These are phyloP conservation scores for Copsychus sechellarum DNA, from an alignment of 2,113 vertebrate species.

Conservation along the genomic window DNA sequence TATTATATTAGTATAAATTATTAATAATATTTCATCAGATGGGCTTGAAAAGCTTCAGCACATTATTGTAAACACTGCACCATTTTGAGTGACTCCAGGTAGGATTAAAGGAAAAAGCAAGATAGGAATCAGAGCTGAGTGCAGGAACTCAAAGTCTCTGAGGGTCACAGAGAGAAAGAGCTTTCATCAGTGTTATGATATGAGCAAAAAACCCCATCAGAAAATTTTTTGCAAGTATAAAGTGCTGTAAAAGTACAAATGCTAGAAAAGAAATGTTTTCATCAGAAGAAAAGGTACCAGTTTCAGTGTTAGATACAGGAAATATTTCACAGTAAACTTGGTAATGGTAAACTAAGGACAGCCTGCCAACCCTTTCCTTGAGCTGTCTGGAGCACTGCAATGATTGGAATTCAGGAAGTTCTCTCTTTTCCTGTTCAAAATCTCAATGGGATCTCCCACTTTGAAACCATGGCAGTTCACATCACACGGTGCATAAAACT, in stretches of 20 bases:
- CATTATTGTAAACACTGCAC: slow-evolving; percentile 18
- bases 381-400: not conserved
- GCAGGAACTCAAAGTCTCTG: not conserved
- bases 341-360: not conserved
- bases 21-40: slow-evolving; percentile 55
- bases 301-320: not conserved
- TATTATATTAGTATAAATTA: slow-evolving; percentile 63
- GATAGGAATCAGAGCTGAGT: not conserved
- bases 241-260: not conserved
- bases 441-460: not conserved
- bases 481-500: not conserved
- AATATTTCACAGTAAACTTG: not conserved
- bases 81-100: slow-evolving; percentile 25
- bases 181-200: not conserved
- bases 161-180: not conserved
- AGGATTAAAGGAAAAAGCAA: slow-evolving; percentile 46
- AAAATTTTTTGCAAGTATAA: not conserved
- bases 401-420: not conserved
- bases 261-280: not conserved
- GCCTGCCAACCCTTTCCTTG: not conserved
- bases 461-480: not conserved
- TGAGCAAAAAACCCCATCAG: not conserved
- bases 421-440: not conserved
- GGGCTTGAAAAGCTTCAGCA: slow-evolving; percentile 30
- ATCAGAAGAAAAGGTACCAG: not conserved